Evolutionary conservation across 1,140 invertebrate genomes (phyloP).

Genomic region (Trachelipus rathkii): DNA sequence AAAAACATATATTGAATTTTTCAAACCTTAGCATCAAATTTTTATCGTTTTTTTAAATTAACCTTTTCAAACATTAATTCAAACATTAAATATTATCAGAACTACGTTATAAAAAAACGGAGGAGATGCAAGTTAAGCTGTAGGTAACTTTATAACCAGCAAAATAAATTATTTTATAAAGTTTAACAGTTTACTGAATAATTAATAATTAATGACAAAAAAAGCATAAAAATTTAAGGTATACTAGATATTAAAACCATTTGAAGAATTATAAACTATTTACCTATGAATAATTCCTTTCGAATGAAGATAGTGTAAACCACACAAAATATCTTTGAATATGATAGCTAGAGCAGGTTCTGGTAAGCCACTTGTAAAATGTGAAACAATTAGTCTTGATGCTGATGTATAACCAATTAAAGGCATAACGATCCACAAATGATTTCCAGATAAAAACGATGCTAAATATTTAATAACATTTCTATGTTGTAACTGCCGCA

Average conservation of each 20-base stretch:
- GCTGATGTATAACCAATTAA: conserved; percentile 56
- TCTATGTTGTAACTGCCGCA: conserved; percentile 1
- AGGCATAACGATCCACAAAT: neutral
- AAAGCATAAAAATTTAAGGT: neutral
- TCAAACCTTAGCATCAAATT: no score
- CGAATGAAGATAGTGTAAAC: conserved; percentile 76
- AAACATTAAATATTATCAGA: no score
- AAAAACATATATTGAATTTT: no score
- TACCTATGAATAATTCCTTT: conserved; percentile 81
- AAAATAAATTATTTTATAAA: no score
- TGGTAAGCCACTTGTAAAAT: conserved; percentile 72
- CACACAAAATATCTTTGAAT: conserved; percentile 69
- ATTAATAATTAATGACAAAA: neutral
- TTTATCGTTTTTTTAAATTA: no score
- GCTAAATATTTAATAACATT: neutral
- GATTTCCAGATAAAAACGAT: neutral
- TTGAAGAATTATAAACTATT: conserved; percentile 14
- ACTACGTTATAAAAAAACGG: no score
- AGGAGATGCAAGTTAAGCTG: no score
- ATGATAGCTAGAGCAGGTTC: conserved; percentile 76
- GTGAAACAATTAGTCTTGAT: conserved; percentile 68
- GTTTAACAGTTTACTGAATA: no score
- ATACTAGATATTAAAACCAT: neutral
- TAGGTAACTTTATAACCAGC: no score
- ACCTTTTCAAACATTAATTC: no score